These are phyloP conservation scores for Clostera curtula DNA, from an alignment of 2,888 invertebrate species.

Conservation along the genomic window DNA sequence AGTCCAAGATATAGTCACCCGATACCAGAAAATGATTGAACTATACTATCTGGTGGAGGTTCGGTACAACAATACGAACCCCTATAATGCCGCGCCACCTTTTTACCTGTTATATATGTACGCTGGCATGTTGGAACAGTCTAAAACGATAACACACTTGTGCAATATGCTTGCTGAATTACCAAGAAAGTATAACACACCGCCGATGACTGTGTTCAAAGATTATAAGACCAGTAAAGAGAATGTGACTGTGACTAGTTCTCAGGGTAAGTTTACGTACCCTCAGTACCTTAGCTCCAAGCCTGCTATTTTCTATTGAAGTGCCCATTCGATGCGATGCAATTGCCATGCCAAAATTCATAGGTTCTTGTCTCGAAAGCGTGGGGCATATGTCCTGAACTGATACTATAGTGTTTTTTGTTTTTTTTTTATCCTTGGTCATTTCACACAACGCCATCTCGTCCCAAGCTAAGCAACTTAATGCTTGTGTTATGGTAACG, in stretches of 20 bases:
- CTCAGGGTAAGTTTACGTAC: no score
- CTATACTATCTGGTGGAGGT: conserved; percentile 22
- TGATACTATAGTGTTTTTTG: no score
- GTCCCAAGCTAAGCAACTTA: no score
- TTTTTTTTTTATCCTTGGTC: no score
- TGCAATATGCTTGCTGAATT: conserved; percentile 38
- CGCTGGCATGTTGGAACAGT: conserved; percentile 22
- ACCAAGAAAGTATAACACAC: conserved; percentile 13
- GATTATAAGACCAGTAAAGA: conserved; percentile 7
- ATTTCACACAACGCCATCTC: no score
- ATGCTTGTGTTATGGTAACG: no score
- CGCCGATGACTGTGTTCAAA: conserved; percentile 1
- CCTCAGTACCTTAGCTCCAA: no score
- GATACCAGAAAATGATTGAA: conserved; percentile 33
- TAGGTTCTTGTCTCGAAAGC: no score
- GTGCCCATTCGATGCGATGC: no score
- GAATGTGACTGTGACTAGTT: conserved; percentile 1
- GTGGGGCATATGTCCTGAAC: no score
- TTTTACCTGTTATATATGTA: conserved; percentile 31
- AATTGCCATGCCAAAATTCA: no score
- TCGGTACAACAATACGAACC: background rate
- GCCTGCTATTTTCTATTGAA: no score
- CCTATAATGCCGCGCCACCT: conserved; percentile 4
- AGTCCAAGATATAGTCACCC: conserved; percentile 27
- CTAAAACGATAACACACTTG: conserved; percentile 25